phyloP scores from a whole-genome alignment of 2,888 invertebrate species.

The Pseudanteris insignis region DNA sequence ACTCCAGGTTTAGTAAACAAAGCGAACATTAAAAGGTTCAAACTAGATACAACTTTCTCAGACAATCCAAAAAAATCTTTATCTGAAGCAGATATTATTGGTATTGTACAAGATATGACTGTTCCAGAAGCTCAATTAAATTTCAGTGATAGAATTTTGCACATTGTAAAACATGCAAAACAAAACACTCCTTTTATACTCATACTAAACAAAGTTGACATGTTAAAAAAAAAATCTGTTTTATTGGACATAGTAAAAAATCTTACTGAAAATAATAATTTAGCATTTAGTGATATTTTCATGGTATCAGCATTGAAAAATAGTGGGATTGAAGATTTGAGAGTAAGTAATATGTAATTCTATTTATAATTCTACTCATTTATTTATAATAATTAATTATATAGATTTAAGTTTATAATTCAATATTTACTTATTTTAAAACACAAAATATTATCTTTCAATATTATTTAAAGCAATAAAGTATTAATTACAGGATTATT shows the following conservation, averaged over 20 bases:
- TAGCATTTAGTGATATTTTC: constrained; percentile 87
- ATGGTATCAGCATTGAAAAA: constrained; percentile 88
- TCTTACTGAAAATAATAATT: constrained; percentile 75
- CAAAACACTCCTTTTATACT: constrained; percentile 75
- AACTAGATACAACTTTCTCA: constrained; percentile 70
- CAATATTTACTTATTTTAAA: too few species aligned
- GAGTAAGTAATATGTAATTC: constrained; percentile 69
- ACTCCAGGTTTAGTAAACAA: constrained; percentile 88
- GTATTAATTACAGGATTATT: constrained; percentile 76
- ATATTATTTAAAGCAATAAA: too few species aligned
- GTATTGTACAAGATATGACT: constrained; percentile 86
- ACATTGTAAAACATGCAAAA: constrained; percentile 71
- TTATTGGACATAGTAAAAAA: constrained; percentile 77
- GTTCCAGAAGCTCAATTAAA: constrained; percentile 74
- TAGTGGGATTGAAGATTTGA: constrained; percentile 77
- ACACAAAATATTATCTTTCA: too few species aligned
- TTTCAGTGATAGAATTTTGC: constrained; percentile 77
- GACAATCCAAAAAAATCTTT: constrained; percentile 72
- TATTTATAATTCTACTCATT: constrained; percentile 10
- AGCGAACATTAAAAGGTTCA: constrained; percentile 74
- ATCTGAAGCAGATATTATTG: constrained; percentile 80
- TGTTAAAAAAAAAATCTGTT: constrained; percentile 73
- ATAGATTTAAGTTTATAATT: too few species aligned
- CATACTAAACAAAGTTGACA: constrained; percentile 86
- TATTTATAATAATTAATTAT: constrained; percentile 5